A percentile compares a stretch with the other conserved stretches of the same genome.
These are phyloP conservation scores for Autographa pulchrina DNA, from an alignment of 2,888 invertebrate species.

Conservation along the genomic window DNA sequence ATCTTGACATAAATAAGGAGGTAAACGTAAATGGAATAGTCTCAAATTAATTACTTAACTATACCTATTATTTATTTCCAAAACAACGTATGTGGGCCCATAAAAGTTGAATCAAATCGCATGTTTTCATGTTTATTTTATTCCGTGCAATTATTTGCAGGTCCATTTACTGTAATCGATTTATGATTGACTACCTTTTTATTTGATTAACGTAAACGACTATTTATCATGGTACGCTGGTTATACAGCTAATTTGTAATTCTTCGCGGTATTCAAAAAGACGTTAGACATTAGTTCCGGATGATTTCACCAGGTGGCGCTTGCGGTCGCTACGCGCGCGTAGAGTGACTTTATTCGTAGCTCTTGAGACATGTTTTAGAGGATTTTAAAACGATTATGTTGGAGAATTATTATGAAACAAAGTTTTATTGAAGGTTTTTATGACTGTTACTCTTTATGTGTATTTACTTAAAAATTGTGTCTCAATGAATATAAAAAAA, in stretches of 20 bases:
- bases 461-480: background rate
- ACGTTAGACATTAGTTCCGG: constrained; percentile 37
- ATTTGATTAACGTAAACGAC: constrained; percentile 40
- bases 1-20: constrained; percentile 11
- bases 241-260: constrained; percentile 25
- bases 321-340: constrained; percentile 23
- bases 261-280: constrained; percentile 31
- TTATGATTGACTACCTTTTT: constrained; percentile 12
- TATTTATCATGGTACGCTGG: constrained; percentile 27
- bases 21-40: constrained; percentile 33
- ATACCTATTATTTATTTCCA: constrained; percentile 44
- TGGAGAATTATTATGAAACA: background rate
- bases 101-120: background rate
- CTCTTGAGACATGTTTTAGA: background rate
- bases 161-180: background rate
- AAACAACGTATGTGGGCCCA: constrained; percentile 13
- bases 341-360: constrained; percentile 9
- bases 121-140: background rate
- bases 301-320: constrained; percentile 47
- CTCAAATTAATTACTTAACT: constrained; percentile 17
- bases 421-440: background rate
- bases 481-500: background rate
- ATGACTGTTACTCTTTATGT: background rate
- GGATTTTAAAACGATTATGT: background rate
- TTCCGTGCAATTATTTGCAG: background rate